Evolutionary conservation across 2,888 invertebrate species (phyloP).

Genomic region (Carabus problematicus): DNA sequence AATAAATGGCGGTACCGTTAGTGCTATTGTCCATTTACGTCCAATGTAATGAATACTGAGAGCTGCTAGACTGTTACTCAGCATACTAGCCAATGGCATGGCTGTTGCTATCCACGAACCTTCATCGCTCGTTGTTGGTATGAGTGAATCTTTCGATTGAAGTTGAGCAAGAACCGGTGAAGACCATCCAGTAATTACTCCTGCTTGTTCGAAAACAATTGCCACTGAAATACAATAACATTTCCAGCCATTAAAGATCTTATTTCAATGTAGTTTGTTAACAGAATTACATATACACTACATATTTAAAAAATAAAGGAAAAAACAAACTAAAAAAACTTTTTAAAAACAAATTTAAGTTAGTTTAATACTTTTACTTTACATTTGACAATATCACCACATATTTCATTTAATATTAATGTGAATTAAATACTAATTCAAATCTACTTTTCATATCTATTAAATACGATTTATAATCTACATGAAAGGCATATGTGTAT

Average conservation of each 20-base stretch:
- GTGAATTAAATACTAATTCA: neutral
- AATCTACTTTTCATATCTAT: neutral
- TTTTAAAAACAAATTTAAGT: no score
- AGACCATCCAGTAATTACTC: conserved; percentile 65
- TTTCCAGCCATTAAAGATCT: neutral
- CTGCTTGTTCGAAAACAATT: conserved; percentile 59
- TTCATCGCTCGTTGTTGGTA: conserved; percentile 59
- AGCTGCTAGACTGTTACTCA: conserved; percentile 66
- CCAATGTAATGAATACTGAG: conserved; percentile 68
- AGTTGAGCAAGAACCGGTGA: conserved; percentile 62
- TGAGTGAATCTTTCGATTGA: conserved; percentile 47
- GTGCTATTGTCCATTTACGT: conserved; percentile 65
- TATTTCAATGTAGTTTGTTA: neutral
- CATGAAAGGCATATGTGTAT: no score
- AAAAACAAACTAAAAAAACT: no score
- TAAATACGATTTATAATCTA: conserved; percentile 1
- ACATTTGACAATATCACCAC: no score
- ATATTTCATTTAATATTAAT: neutral
- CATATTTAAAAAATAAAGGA: no score
- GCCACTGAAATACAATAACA: conserved; percentile 57
- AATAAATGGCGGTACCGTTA: conserved; percentile 65
- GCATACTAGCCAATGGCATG: conserved; percentile 67
- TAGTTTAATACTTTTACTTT: no score
- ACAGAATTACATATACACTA: no score
- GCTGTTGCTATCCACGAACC: conserved; percentile 67